These are phyloP conservation scores for Elysia chlorotica DNA, from an alignment of 1,140 invertebrate species.

Conservation along the genomic window DNA sequence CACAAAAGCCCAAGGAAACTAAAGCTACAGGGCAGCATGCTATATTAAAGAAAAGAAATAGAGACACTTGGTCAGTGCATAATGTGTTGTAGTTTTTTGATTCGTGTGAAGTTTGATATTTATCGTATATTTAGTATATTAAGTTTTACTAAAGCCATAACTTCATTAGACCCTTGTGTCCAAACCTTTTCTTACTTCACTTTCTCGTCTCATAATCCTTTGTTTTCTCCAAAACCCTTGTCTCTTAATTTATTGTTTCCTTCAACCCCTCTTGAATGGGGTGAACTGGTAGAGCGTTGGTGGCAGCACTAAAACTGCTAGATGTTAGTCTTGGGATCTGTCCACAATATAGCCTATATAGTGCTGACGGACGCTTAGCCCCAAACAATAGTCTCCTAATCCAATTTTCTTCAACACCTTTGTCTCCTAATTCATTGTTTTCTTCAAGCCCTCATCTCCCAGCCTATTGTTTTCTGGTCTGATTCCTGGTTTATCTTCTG, in stretches of 20 bases:
- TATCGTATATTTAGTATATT: background rate
- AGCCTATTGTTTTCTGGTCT: background rate
- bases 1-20: constrained; percentile 80
- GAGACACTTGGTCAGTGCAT: constrained; percentile 68
- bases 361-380: background rate
- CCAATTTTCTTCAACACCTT: background rate
- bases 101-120: background rate
- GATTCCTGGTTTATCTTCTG: background rate
- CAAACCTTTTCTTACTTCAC: background rate
- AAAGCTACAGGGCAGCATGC: constrained; percentile 77
- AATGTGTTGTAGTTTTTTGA: background rate
- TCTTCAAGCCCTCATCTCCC: background rate
- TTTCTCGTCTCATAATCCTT: background rate
- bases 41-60: constrained; percentile 71
- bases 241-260: no score
- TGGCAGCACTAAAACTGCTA: background rate
- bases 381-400: background rate
- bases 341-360: background rate
- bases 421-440: background rate
- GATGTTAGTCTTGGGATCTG: background rate
- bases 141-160: background rate
- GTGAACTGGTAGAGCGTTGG: background rate
- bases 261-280: background rate
- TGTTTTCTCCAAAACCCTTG: background rate
- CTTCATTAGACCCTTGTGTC: background rate